phyloP scores from a whole-genome alignment of 2,888 invertebrate species.

The Azorinus chamasolen region DNA sequence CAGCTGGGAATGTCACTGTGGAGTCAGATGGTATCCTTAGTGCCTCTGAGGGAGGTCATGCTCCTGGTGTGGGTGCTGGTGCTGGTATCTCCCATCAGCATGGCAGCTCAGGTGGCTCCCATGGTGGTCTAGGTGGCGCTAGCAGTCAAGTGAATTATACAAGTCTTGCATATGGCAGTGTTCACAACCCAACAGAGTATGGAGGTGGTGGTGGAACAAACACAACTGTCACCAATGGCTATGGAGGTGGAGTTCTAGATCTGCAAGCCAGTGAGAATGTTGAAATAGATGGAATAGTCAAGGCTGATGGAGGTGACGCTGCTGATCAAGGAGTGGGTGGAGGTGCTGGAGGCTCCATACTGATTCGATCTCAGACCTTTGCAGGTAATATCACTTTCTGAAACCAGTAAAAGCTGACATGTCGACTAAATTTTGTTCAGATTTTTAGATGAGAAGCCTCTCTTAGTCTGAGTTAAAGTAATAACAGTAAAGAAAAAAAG shows the following conservation, averaged over 20 bases:
- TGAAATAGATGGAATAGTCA: conserved; percentile 71
- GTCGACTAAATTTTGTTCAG: too few relatives aligned
- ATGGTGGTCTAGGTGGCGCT: conserved; percentile 76
- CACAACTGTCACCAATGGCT: conserved; percentile 34
- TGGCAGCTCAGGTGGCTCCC: conserved; percentile 74
- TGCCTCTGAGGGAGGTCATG: conserved; percentile 65
- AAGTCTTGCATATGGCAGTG: conserved; percentile 61
- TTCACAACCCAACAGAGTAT: conserved; percentile 57
- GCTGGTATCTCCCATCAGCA: conserved; percentile 52
- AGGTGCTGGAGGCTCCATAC: conserved; percentile 73
- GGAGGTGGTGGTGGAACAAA: conserved; percentile 73
- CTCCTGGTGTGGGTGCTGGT: conserved; percentile 59
- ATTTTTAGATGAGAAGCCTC: too few relatives aligned
- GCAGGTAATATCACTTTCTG: conserved; percentile 54
- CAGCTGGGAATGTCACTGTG: conserved; percentile 75
- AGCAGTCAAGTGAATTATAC: conserved; percentile 58
- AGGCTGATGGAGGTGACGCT: conserved; percentile 67
- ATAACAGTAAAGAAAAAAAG: too few relatives aligned
- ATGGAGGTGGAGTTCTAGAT: conserved; percentile 72
- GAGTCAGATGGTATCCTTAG: conserved; percentile 75
- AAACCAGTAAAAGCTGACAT: background rate
- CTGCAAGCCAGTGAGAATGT: conserved; percentile 66
- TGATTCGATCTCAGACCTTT: conserved; percentile 54
- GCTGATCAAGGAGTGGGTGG: conserved; percentile 65
- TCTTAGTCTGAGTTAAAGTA: too few relatives aligned